Evolutionary conservation across 2,888 invertebrate species (phyloP).

Genomic region (Temnothorax ravouxi): DNA sequence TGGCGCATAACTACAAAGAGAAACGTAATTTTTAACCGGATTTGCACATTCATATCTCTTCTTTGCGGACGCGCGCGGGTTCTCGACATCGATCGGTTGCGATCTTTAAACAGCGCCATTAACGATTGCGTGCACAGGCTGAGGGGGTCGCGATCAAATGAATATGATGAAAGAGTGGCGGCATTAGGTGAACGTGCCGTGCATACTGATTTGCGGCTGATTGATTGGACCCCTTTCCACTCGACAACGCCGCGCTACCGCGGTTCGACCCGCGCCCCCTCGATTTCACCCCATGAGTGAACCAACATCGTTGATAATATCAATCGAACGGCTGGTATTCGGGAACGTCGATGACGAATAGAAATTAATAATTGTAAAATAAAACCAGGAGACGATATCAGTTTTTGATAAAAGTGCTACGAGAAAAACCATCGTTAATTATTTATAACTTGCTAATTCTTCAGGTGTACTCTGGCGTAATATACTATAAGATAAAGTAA

Average conservation of each 20-base stretch:
- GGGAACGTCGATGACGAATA: slow-evolving; percentile 72
- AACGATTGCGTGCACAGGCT: slow-evolving; percentile 81
- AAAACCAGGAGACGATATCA: slow-evolving; percentile 29
- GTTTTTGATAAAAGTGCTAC: not conserved
- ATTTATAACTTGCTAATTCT: not conserved
- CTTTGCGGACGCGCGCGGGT: slow-evolving; percentile 34
- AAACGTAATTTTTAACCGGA: slow-evolving; percentile 28
- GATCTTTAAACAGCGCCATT: slow-evolving; percentile 83
- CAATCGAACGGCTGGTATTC: slow-evolving; percentile 69
- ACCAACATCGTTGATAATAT: slow-evolving; percentile 78
- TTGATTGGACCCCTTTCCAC: slow-evolving; percentile 85
- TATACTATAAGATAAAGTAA: not conserved
- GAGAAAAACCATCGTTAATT: not conserved
- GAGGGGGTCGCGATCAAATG: slow-evolving; percentile 84
- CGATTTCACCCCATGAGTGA: slow-evolving; percentile 73
- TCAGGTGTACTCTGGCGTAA: not conserved
- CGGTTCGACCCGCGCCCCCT: slow-evolving; percentile 65
- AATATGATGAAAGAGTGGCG: slow-evolving; percentile 86
- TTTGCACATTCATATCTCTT: slow-evolving; percentile 10
- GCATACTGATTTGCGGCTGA: slow-evolving; percentile 86
- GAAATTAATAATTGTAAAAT: slow-evolving; percentile 69
- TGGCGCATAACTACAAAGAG: not conserved
- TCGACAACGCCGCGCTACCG: slow-evolving; percentile 77
- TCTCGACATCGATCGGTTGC: slow-evolving; percentile 75
- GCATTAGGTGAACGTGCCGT: slow-evolving; percentile 86